Base-by-base conservation (phyloP, 2,113 vertebrate species). In the Anseranas semipalmata region DNA sequence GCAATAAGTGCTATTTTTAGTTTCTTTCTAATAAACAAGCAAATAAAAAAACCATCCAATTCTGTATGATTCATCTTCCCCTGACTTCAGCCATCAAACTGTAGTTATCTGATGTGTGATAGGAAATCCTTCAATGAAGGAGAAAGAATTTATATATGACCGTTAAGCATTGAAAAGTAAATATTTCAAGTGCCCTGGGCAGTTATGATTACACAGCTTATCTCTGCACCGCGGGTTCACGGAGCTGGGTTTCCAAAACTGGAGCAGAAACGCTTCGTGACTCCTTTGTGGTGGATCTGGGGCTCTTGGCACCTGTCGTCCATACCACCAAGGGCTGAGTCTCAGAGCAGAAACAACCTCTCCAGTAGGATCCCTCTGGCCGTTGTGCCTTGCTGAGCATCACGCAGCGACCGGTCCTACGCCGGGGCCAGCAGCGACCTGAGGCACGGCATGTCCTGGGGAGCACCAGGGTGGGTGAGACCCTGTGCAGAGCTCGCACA, bases 21-120 rank as follows among this genome's bases (percentile, higher is more conserved):
- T 52, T 82, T 92, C 78, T 70, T 80, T 67, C 74, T 84, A 93
- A 67, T 56, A 95, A 95, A 81, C 81, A 96, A 90, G 93, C 27
- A 92, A 91, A 90, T 16, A 67, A 37, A 27, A 79, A n/a, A 28
- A 65, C 45, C 28, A 50, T 84, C 53, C 75, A 70, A 7, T 63
- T 83, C 81, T 65, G 50, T 35, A 53, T 94, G 67, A 96, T 94
- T 95, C 74, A 87, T 59, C 85, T 95, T 74, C 78, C 87, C 73
- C 85, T 93, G 91, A 91, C 85, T 95, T 93, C 2, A 89, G 86
- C 58, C 46, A 70, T 48, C 56, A 74, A 70, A 37, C 50, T 88
- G 28, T 21, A 65, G 27, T 70, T 63, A 67, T 37, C 35, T 88
- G 52, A 71, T 56, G 28, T 66, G 55, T 33, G 80, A 74, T n/a